Base-by-base conservation (phyloP, 2,113 vertebrate species). In the Cinclus mexicanus region DNA sequence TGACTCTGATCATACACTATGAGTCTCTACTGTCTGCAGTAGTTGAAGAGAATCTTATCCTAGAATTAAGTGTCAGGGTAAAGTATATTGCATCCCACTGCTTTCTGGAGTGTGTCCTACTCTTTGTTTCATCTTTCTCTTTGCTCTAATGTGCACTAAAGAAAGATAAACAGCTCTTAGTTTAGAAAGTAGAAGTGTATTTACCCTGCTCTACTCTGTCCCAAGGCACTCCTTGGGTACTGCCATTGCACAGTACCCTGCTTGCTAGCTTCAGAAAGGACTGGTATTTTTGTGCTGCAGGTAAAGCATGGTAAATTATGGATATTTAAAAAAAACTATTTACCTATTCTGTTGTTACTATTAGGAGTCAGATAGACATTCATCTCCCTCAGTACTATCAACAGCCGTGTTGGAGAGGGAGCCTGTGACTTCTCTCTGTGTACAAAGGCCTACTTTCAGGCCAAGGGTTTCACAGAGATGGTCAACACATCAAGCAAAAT, bases 311-410 rank as follows among this genome's bases (percentile, higher is more conserved):
- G 25, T 37, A 91, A 70, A 19, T 41, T 47, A 63, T 0, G 2
- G 37, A 37, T 31, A 49, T 74, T 81, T 39, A 1, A 24, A 24
- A 72, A 55, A 63, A 18, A 44, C 0, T 0, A 0, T 0, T 68
- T 86, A 39, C 25, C 25, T 56, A 44, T 61, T 87, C 42, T 74
- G 25, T 52, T 68, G 21, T 42, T 67, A 57, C 49, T 76, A 22
- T 35, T 23, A 46, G 55, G 16, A 77, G 26, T 50, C 18, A 49
- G 19, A 35, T 0, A 49, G 37, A 78, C 33, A 56, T 50, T 47
- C 19, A 74, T 22, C 24, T 82, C 14, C 47, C 56, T 70, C 65
- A 55, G 23, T 55, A 46, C 37, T 35, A 50, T 20, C 56, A 84
- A 50, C 23, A 93, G 68, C 11, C 24, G n/a, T 11, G 23, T 42